Percentiles rank a stretch among this genome's conserved stretches.
These are phyloP conservation scores for Caenorhabditis afra DNA, from an alignment of 2,888 invertebrate species.

Conservation along the genomic window DNA sequence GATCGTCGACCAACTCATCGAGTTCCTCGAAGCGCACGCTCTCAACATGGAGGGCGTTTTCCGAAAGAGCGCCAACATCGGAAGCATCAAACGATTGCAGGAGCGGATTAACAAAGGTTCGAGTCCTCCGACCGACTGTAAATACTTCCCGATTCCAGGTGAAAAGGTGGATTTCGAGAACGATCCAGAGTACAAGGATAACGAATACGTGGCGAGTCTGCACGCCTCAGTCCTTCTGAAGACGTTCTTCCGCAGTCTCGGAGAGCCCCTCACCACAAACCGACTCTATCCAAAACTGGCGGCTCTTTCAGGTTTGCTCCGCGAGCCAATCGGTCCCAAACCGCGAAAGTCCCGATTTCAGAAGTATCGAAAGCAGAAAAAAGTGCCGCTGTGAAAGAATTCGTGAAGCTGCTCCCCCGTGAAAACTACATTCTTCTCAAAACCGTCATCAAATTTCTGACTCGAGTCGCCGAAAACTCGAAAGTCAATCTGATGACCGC, in stretches of 20 bases:
- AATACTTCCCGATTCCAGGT: constrained; percentile 70
- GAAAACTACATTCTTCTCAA: constrained; percentile 77
- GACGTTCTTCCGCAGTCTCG: constrained; percentile 80
- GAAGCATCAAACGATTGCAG: constrained; percentile 90
- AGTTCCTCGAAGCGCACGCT: constrained; percentile 85
- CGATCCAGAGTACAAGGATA: constrained; percentile 75
- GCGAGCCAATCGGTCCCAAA: too few relatives aligned
- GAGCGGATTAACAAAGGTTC: constrained; percentile 89
- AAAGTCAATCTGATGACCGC: constrained; percentile 92
- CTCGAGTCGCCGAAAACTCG: constrained; percentile 84
- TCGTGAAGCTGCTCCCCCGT: constrained; percentile 74
- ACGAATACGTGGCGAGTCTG: constrained; percentile 89
- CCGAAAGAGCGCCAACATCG: constrained; percentile 91
- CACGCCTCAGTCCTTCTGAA: constrained; percentile 89
- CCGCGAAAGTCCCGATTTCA: constrained; percentile 47
- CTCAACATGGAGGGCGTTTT: constrained; percentile 92
- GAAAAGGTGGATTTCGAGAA: constrained; percentile 86
- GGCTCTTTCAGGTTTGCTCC: constrained; percentile 64
- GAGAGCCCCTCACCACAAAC: constrained; percentile 80
- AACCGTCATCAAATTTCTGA: constrained; percentile 75
- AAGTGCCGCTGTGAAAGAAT: constrained; percentile 68
- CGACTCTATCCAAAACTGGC: constrained; percentile 73
- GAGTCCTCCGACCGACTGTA: constrained; percentile 1
- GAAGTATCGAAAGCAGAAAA: constrained; percentile 73
- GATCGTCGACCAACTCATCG: constrained; percentile 91